Percentiles rank a stretch among this genome's conserved stretches.
Conservation (phyloP, 2,797 vertebrate species). For the Microcaecilia unicolor region DNA sequence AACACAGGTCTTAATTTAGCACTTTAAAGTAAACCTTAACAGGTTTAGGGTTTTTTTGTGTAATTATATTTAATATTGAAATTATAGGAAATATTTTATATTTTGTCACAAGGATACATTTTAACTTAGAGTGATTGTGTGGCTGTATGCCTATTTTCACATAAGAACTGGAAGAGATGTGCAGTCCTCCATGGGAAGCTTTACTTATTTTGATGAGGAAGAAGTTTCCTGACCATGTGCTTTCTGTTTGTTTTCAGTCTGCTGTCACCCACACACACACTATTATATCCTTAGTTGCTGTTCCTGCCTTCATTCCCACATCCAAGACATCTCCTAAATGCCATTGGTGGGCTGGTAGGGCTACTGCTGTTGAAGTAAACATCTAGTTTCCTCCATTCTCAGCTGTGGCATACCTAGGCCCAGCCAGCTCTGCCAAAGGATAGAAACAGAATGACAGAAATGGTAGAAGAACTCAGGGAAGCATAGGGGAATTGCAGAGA, state of each 20-base stretch:
- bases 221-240: constrained; percentile 41
- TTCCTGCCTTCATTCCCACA: too few species aligned
- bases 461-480: too few species aligned
- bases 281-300: too few species aligned
- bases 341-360: too few species aligned
- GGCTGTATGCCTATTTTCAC: constrained; percentile 44
- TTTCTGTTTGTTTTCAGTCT: constrained; percentile 37
- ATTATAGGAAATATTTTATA: constrained; percentile 47
- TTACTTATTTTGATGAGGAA: constrained; percentile 46
- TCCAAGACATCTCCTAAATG: too few species aligned
- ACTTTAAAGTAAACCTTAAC: constrained; percentile 50
- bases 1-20: constrained; percentile 60
- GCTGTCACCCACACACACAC: too few species aligned
- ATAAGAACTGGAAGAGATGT: constrained; percentile 36
- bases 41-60: constrained; percentile 46
- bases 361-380: too few species aligned
- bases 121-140: constrained; percentile 43
- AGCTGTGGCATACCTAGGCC: too few species aligned
- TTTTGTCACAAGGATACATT: constrained; percentile 57
- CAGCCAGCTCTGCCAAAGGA: too few species aligned
- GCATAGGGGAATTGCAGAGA: too few species aligned
- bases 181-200: constrained; percentile 29
- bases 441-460: too few species aligned
- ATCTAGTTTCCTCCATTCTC: too few species aligned
- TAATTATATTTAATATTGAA: constrained; percentile 57